phyloP scores from a whole-genome alignment of 2,888 invertebrate genomes.

The Maniola hyperantus region DNA sequence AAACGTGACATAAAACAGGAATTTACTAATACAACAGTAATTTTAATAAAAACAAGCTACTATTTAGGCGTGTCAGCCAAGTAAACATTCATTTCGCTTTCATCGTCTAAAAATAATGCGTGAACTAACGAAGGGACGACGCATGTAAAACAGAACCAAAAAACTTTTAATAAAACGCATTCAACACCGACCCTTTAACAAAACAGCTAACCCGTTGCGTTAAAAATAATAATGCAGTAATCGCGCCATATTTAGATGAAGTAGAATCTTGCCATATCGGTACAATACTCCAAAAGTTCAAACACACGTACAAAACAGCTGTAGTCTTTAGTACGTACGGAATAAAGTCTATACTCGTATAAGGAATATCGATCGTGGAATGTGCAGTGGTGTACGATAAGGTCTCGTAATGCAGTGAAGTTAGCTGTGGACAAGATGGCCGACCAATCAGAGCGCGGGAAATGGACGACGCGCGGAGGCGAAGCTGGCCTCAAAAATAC shows the following conservation, averaged over 20 bases:
- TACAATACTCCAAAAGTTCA: slow-evolving; percentile 22
- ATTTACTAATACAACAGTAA: slow-evolving; percentile 2
- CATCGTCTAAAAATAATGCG: slow-evolving; percentile 51
- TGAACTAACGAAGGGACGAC: slow-evolving; percentile 46
- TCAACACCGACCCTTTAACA: slow-evolving; percentile 33
- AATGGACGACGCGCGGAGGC: slow-evolving; percentile 70
- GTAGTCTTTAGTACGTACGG: slow-evolving; percentile 12
- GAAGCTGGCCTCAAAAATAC: slow-evolving; percentile 73
- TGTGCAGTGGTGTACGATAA: slow-evolving; percentile 31
- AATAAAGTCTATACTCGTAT: slow-evolving; percentile 24
- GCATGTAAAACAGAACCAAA: slow-evolving; percentile 61
- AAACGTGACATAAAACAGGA: slow-evolving; percentile 1
- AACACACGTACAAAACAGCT: slow-evolving; percentile 22
- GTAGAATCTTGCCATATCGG: slow-evolving; percentile 56
- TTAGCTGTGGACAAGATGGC: slow-evolving; percentile 50
- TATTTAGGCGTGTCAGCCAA: slow-evolving; percentile 35
- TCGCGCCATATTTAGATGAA: slow-evolving; percentile 57
- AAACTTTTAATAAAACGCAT: slow-evolving; percentile 31
- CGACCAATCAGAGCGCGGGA: slow-evolving; percentile 62
- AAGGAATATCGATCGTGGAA: background rate
- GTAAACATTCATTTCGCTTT: slow-evolving; percentile 30
- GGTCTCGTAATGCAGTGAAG: slow-evolving; percentile 54
- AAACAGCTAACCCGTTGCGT: slow-evolving; percentile 29
- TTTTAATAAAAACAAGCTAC: slow-evolving; percentile 14
- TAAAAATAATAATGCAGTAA: slow-evolving; percentile 45